Conservation (phyloP, 2,888 invertebrate species). For the Nomada ferruginata region DNA sequence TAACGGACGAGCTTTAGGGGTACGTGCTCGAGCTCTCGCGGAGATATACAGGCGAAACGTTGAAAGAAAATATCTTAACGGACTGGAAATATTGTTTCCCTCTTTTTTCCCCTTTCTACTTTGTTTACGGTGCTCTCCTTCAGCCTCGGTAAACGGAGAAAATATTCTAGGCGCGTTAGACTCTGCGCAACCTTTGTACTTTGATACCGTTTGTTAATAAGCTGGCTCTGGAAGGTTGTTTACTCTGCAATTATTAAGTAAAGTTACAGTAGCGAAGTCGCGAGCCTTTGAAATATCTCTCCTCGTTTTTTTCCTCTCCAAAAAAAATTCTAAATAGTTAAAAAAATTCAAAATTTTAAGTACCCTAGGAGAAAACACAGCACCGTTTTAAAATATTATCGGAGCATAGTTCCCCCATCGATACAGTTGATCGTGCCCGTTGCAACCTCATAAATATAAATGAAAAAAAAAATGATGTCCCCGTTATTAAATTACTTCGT, state of each 20-base stretch:
- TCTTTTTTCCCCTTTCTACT: not conserved
- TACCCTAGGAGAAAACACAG: not conserved
- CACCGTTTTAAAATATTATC: not conserved
- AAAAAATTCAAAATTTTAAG: not conserved
- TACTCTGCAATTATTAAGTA: not conserved
- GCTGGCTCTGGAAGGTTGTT: not conserved
- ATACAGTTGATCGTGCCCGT: not conserved
- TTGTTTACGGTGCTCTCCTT: not conserved
- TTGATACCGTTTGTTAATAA: slow-evolving; percentile 16
- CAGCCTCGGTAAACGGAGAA: not conserved
- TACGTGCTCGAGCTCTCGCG: not conserved
- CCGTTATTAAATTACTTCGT: not conserved
- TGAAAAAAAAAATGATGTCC: not conserved
- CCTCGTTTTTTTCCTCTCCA: not conserved
- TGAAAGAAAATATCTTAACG: slow-evolving; percentile 17
- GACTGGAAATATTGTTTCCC: slow-evolving; percentile 21
- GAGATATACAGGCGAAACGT: not conserved
- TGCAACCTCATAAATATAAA: slow-evolving; percentile 1
- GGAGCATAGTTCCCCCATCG: not conserved
- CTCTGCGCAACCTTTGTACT: not conserved
- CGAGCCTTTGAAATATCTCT: not conserved
- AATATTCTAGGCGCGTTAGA: not conserved
- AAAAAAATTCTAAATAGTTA: not conserved
- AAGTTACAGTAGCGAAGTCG: not conserved
- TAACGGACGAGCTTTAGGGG: slow-evolving; percentile 12